A percentile compares a stretch with the other conserved stretches of the same genome.
These are phyloP conservation scores for Loxodonta africana DNA, from an alignment of 2,113 vertebrate genomes.

Conservation along the genomic window DNA sequence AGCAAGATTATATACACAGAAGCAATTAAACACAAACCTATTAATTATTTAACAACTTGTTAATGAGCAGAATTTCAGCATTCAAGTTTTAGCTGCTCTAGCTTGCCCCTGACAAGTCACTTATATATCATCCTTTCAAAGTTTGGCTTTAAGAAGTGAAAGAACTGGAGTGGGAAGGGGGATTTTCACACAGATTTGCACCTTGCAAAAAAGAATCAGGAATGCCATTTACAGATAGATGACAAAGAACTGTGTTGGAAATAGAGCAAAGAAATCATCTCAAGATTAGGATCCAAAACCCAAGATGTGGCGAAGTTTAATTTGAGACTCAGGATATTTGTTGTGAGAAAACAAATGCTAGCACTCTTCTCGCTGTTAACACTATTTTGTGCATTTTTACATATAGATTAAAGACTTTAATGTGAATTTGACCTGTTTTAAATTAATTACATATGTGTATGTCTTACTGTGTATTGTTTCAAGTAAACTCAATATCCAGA, in stretches of 20 bases:
- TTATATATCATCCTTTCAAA: not conserved
- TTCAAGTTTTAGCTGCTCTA: fast-evolving
- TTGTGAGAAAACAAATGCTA: not conserved
- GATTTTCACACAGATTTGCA: constrained; percentile 4
- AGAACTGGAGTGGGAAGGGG: not conserved
- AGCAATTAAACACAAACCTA: constrained; percentile 89
- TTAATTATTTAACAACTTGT: constrained; percentile 91
- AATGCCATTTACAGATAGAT: not conserved
- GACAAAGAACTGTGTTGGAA: not conserved
- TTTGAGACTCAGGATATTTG: not conserved
- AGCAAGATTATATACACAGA: constrained; percentile 88
- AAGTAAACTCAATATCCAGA: not conserved
- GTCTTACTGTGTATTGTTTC: not conserved
- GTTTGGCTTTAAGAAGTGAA: not conserved
- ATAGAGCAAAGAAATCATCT: not conserved
- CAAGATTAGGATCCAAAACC: constrained; percentile 8
- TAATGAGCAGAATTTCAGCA: constrained; percentile 80
- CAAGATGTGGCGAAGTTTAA: not conserved
- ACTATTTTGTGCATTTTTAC: not conserved
- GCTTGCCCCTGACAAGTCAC: not conserved
- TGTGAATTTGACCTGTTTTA: not conserved
- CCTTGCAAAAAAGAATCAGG: not conserved
- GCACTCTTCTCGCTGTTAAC: not conserved
- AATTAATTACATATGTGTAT: not conserved
- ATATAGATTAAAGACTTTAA: not conserved